Evolutionary conservation across 2,888 invertebrate species (phyloP), one percentile per base, ranked within the genome.

Genomic region (Calameuta filiformis): DNA sequence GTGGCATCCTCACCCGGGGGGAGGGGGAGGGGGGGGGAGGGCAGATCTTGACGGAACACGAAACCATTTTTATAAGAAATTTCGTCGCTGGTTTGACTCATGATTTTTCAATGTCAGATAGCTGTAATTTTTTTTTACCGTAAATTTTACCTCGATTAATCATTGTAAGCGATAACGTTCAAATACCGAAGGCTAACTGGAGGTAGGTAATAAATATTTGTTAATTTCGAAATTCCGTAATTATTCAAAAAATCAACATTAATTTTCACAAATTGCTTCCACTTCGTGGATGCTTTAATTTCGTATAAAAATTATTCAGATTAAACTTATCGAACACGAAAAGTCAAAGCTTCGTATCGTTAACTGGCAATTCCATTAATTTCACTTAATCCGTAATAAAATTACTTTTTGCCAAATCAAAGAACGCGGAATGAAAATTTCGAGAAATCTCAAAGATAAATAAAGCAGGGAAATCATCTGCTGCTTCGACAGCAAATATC

Each of bases 41-140:
- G 31, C 31, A 31, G 31, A 83, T 88, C 83, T 12, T 34, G 83
- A 82, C 81, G 85, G 84, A 86, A 89, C 84, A 31, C 71, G 89
- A 85, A 85, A 84, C 87, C 88, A 86, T 87, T 87, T 87, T 88
- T 87, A 87, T 84, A 83, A 84, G 83, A 85, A 87, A 88, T 87
- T 89, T 88, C 88, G 84, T 86, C 71, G 71, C 12, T 30, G 34
- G 23, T 23, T 56, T 56, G 40, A 56, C 40, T 56, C 40, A 56
- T 56, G 40, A 56, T 56, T 56, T 56, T 56, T 56, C 40, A 56
- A 56, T 23, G 40, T 56, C 40, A 6, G 23, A 6, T 23, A 9
- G 40, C 40, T 0, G 40, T 56, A 56, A 56, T 56, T 56, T 23
- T 56, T 56, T 56, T 56, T 6, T 23, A 56, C 9, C 40, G 1